These are phyloP conservation scores for Linepithema humile DNA, from an alignment of 1,140 invertebrate species.

Conservation along the genomic window DNA sequence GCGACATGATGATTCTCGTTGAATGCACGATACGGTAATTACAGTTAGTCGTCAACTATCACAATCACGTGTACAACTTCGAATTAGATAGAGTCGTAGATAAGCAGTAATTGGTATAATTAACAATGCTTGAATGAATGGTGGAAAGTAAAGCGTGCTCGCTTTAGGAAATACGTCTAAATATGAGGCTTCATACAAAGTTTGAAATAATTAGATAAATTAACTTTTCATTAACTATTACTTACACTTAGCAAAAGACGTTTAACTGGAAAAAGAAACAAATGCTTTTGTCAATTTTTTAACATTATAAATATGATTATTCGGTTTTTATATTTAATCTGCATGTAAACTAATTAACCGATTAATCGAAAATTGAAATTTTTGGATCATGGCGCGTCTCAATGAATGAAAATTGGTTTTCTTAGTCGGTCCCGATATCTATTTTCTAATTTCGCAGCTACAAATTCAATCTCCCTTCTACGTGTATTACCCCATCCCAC, in stretches of 20 bases:
- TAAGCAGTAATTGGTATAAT: conserved; percentile 6
- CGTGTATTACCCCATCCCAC: not conserved
- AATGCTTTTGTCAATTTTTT: not conserved
- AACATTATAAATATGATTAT: not conserved
- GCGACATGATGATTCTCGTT: conserved; percentile 5
- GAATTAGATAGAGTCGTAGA: not conserved
- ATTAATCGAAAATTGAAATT: not conserved
- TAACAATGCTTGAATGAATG: not conserved
- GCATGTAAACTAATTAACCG: not conserved
- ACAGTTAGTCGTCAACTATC: conserved; percentile 1
- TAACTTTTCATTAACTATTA: not conserved
- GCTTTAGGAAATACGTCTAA: not conserved
- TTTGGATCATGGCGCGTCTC: not conserved
- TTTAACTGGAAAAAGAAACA: not conserved
- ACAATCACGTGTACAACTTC: not conserved
- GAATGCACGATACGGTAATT: conserved; percentile 15
- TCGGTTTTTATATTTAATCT: not conserved
- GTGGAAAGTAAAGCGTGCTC: not conserved
- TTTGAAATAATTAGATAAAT: not conserved
- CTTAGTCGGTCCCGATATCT: not conserved
- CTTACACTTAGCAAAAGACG: not conserved
- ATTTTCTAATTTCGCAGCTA: conserved; percentile 37
- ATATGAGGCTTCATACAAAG: not conserved
- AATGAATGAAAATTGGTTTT: not conserved
- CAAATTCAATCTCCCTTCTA: conserved; percentile 38